Evolutionary conservation across 2,797 vertebrate genomes (phyloP), one percentile per base, ranked within the genome.

Genomic region (Meda fulgida): DNA sequence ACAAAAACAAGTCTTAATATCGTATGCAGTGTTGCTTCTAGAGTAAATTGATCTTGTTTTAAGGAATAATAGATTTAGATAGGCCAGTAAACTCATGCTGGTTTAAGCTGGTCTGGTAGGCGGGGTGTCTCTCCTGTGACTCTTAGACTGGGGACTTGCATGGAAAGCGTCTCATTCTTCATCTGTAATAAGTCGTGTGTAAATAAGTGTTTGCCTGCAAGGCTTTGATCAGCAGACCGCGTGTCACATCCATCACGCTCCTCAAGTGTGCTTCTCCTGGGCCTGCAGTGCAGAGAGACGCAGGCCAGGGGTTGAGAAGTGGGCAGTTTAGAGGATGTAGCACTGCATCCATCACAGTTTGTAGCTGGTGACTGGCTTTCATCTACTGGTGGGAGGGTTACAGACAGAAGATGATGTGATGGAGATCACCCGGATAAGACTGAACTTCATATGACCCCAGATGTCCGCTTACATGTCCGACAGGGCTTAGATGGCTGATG

Each of bases 401-500:
- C 87, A 85, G 87, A 82, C 73, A 90, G 92, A n/a, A n/a, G n/a
- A n/a, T n/a, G n/a, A n/a, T n/a, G 81, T 89, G 85, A 91, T 91
- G 34, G 67, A 80, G 77, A 85, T 80, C 67, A 36, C 23, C 65
- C 10, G 31, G 43, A 66, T 58, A 67, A 63, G n/a, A 38, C 55
- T 72, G 53, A 80, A 79, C 76, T 80, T 60, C 23, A 51, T 13
- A 18, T 72, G 66, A 72, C 66, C 77, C 55, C 26, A 46, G 29
- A 46, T 78, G 43, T 67, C 48, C 14, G 48, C 58, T 65, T 38
- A 8, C 16, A 21, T 79, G 76, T 84, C 53, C 29, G 88, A 93
- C 46, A 40, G 63, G 75, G 29, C 3, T 46, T 63, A 21, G 92
- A 94, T 88, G 87, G 93, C 93, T 93, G 89, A 89, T 87, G 90